A percentile compares a stretch with the other conserved stretches of the same genome.
phyloP scores from a whole-genome alignment of 2,888 invertebrate genomes.

The Suillia variegata region DNA sequence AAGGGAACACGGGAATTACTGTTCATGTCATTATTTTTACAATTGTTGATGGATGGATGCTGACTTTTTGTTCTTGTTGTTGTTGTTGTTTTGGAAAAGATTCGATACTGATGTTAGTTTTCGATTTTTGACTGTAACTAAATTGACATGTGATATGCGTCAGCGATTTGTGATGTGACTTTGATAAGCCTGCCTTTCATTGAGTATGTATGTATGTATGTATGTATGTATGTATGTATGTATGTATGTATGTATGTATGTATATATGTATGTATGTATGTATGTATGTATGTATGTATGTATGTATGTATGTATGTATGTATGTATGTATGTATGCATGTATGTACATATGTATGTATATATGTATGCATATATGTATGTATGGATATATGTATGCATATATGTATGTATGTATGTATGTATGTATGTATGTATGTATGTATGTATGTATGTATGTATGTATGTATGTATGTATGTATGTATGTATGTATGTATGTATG shows the following conservation, averaged over 20 bases:
- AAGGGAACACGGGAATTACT: no score
- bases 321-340: conserved; percentile 12
- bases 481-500: background rate
- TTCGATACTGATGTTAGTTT: no score
- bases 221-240: conserved; percentile 11
- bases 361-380: conserved; percentile 13
- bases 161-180: no score
- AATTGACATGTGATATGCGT: no score
- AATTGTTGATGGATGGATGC: no score
- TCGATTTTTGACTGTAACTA: no score
- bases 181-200: no score
- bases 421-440: conserved; percentile 9
- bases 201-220: conserved; percentile 8
- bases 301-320: conserved; percentile 13
- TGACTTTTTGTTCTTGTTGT: no score
- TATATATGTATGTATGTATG: conserved; percentile 9
- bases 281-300: conserved; percentile 8
- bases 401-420: conserved; percentile 4
- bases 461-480: conserved; percentile 10
- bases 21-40: no score
- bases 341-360: conserved; percentile 13
- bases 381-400: background rate
- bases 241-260: conserved; percentile 8
- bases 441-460: conserved; percentile 9
- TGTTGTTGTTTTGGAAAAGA: no score